phyloP scores from a whole-genome alignment of 2,888 invertebrate species.

The Hesperia comma region DNA sequence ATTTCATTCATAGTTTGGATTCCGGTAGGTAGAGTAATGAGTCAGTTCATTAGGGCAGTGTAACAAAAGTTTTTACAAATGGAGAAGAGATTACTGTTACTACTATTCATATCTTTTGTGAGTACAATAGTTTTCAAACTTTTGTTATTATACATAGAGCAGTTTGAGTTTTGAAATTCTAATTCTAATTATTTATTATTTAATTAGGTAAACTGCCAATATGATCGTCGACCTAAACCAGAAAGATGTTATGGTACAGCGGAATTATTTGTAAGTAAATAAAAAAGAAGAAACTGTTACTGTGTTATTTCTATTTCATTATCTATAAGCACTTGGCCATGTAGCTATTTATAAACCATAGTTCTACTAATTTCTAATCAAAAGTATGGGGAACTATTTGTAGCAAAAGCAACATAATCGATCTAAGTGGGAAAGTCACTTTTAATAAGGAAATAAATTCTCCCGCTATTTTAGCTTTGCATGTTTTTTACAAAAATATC shows the following conservation, averaged over 20 bases:
- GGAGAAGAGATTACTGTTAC: background rate
- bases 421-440: too few relatives aligned
- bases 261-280: conserved; percentile 48
- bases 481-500: too few relatives aligned
- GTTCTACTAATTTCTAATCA: too few relatives aligned
- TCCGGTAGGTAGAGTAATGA: background rate
- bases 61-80: background rate
- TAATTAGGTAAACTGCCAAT: conserved; percentile 39
- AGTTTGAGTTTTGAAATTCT: background rate
- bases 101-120: background rate
- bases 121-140: background rate
- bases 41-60: background rate
- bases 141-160: background rate
- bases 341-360: too few relatives aligned
- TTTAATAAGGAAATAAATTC: too few relatives aligned
- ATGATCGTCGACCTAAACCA: conserved; percentile 42
- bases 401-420: too few relatives aligned
- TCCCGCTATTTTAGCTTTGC: too few relatives aligned
- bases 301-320: too few relatives aligned
- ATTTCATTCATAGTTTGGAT: background rate
- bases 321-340: too few relatives aligned
- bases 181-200: too few relatives aligned
- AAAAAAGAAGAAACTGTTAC: too few relatives aligned
- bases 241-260: conserved; percentile 52
- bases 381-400: too few relatives aligned